phyloP scores from a whole-genome alignment of 1,140 invertebrate species.

The Acarapis woodi region DNA sequence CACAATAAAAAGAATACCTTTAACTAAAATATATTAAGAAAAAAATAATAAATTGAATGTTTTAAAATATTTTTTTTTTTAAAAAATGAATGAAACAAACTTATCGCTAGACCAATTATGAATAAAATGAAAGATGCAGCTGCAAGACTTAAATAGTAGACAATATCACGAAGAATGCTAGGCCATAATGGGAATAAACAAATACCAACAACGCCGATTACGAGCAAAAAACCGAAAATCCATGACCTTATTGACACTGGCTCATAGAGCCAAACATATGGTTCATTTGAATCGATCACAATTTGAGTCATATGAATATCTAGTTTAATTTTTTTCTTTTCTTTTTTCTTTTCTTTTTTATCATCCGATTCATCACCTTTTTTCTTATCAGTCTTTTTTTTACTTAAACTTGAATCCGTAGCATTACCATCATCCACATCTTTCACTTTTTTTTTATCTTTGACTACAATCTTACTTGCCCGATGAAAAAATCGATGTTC shows the following conservation, averaged over 20 bases:
- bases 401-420: slow-evolving; percentile 17
- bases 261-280: slow-evolving; percentile 98
- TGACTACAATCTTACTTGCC: slow-evolving; percentile 52
- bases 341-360: slow-evolving; percentile 19
- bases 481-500: slow-evolving; percentile 80
- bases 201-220: slow-evolving; percentile 71
- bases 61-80: not conserved
- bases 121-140: slow-evolving; percentile 76
- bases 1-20: slow-evolving; percentile 63
- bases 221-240: slow-evolving; percentile 65
- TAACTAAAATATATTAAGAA: slow-evolving; percentile 22
- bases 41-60: slow-evolving; percentile 6
- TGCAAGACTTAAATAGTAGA: slow-evolving; percentile 84
- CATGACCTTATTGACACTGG: slow-evolving; percentile 88
- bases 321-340: slow-evolving; percentile 38
- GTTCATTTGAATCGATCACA: slow-evolving; percentile 70
- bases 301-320: slow-evolving; percentile 86
- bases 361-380: slow-evolving; percentile 16
- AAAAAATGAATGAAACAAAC: slow-evolving; percentile 17
- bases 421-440: slow-evolving; percentile 21
- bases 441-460: slow-evolving; percentile 23
- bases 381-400: slow-evolving; percentile 17
- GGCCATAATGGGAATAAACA: slow-evolving; percentile 97
- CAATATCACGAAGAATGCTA: slow-evolving; percentile 59
- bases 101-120: slow-evolving; percentile 56